phyloP scores from a whole-genome alignment of 2,888 invertebrate genomes.

The Limnephilus rhombicus region DNA sequence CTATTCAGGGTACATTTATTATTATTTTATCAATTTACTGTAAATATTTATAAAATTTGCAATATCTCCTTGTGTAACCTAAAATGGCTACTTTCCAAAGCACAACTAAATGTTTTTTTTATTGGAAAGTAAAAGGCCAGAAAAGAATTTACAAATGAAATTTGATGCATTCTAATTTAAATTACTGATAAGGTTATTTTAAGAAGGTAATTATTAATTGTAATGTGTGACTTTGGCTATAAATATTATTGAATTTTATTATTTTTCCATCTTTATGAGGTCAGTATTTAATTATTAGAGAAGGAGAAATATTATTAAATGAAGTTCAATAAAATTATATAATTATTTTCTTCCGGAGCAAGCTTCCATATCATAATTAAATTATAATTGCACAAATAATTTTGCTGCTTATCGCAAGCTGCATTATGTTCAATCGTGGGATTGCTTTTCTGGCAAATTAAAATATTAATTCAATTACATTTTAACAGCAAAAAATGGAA shows the following conservation, averaged over 20 bases:
- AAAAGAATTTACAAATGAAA: background rate
- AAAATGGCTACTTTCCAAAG: background rate
- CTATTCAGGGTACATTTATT: constrained; percentile 1
- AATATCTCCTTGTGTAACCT: background rate
- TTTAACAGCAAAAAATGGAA: background rate
- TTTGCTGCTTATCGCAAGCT: background rate
- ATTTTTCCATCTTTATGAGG: background rate
- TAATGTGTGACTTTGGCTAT: background rate
- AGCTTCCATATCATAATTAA: background rate
- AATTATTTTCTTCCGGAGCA: background rate
- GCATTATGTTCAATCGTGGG: too few relatives aligned
- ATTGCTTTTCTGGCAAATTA: too few relatives aligned
- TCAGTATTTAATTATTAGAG: background rate
- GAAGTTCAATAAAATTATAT: background rate
- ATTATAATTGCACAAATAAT: background rate
- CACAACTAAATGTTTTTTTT: background rate
- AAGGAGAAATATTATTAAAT: background rate
- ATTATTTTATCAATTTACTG: background rate
- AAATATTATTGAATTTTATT: background rate
- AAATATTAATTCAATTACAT: background rate
- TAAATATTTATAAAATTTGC: background rate
- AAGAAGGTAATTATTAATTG: background rate
- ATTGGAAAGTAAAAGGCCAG: background rate
- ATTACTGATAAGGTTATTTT: background rate
- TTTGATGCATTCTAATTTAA: background rate